Conservation (phyloP, 2,888 invertebrate species). For the Stenichneumon culpator region DNA sequence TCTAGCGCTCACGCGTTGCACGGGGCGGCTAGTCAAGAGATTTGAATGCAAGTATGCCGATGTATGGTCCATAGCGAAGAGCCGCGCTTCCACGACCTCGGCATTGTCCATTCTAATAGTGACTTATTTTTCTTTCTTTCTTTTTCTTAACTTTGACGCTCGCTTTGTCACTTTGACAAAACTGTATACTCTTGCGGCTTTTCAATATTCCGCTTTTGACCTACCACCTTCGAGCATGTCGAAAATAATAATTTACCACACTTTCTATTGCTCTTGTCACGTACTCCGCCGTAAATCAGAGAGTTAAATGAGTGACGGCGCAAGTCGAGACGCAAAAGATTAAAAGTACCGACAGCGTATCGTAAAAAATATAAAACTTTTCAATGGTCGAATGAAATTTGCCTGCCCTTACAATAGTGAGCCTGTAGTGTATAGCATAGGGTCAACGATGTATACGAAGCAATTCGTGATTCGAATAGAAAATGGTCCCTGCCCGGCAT, state of each 20-base stretch:
- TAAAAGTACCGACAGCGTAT: slow-evolving; percentile 58
- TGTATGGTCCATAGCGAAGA: slow-evolving; percentile 44
- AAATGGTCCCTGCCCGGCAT: slow-evolving; percentile 83
- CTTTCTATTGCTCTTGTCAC: slow-evolving; percentile 30
- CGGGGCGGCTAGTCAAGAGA: slow-evolving; percentile 54
- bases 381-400: slow-evolving; percentile 39
- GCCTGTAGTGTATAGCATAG: slow-evolving; percentile 10
- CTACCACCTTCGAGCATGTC: slow-evolving; percentile 53
- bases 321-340: slow-evolving; percentile 54
- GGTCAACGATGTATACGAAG: slow-evolving; percentile 72
- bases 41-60: slow-evolving; percentile 65
- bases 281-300: slow-evolving; percentile 56
- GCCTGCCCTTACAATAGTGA: background rate
- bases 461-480: slow-evolving; percentile 77
- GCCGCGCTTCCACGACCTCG: slow-evolving; percentile 24
- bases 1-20: slow-evolving; percentile 51
- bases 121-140: slow-evolving; percentile 48
- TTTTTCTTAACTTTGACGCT: background rate
- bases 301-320: slow-evolving; percentile 40
- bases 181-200: slow-evolving; percentile 5
- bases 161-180: slow-evolving; percentile 21
- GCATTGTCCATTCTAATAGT: slow-evolving; percentile 60
- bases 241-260: slow-evolving; percentile 56
- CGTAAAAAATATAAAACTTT: slow-evolving; percentile 55
- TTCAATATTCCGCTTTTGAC: slow-evolving; percentile 45